Evolutionary conservation across 35 echinoderm and acorn worm genomes (phyloP), one percentile per base, ranked within the genome.

Genomic region (Ptychodera flava): DNA sequence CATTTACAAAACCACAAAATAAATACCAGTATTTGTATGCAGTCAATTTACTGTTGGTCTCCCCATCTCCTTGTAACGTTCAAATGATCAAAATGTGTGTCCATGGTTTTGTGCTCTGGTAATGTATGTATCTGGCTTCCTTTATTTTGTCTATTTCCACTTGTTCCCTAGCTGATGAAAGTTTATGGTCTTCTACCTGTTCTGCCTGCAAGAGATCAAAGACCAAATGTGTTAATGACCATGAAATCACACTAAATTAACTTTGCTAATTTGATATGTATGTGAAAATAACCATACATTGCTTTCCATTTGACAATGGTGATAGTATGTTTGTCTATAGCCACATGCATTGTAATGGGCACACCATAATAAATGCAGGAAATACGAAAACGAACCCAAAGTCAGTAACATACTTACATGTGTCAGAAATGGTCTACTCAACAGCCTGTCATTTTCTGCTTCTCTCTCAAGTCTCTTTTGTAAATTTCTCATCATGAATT

Each of bases 351-450:
- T n/a, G n/a, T n/a, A n/a, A n/a, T n/a, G n/a, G n/a, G n/a, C n/a
- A n/a, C n/a, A n/a, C n/a, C n/a, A n/a, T n/a, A n/a, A n/a, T n/a
- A n/a, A n/a, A n/a, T n/a, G n/a, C n/a, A n/a, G n/a, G n/a, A n/a
- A n/a, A n/a, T n/a, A n/a, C n/a, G n/a, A n/a, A n/a, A n/a, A n/a
- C n/a, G n/a, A n/a, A n/a, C n/a, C n/a, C n/a, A n/a, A n/a, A n/a
- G n/a, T n/a, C n/a, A n/a, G n/a, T n/a, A n/a, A n/a, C 35, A 0
- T 36, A 34, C 38, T 79, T 89, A 95, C 93, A 53, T 78, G 82
- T 30, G 86, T 92, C n/a, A 95, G 78, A 33, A 85, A 95, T 16
- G 93, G 93, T 83, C 31, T 89, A 78, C 90, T 88, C 28, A 95
- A 35, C 35, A 91, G 76, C 33, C 35, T 86, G 33, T 86, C 93